Evolutionary conservation across 2,888 invertebrate genomes (phyloP).

Genomic region (Pristionchus mayeri): DNA sequence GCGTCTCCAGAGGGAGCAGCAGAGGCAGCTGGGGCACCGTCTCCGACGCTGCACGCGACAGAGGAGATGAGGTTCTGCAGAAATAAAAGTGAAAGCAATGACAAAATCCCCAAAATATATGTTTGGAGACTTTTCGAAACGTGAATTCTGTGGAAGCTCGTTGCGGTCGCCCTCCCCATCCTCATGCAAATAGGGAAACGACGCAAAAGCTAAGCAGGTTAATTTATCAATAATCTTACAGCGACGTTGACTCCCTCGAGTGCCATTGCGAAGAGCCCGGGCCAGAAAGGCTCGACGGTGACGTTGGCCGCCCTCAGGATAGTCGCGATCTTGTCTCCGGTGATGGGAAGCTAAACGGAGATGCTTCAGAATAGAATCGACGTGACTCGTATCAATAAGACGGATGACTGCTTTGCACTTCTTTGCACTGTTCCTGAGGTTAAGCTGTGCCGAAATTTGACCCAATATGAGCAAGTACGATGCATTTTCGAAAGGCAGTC

Average conservation of each 20-base stretch:
- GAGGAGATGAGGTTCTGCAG: conserved; percentile 74
- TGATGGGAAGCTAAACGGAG: conserved; percentile 87
- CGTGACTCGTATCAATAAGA: no score
- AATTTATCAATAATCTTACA: conserved; percentile 60
- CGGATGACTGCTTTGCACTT: no score
- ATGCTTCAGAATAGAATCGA: no score
- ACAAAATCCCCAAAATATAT: background rate
- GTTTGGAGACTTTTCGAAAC: no score
- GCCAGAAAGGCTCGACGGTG: conserved; percentile 98
- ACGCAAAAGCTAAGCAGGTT: no score
- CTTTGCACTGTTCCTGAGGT: no score
- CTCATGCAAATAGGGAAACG: no score
- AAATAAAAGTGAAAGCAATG: background rate
- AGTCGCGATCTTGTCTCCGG: conserved; percentile 96
- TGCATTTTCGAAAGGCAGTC: no score
- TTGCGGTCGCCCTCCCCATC: no score
- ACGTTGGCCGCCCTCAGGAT: conserved; percentile 96
- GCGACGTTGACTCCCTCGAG: conserved; percentile 94
- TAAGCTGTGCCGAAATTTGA: no score
- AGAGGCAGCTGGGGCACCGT: conserved; percentile 84
- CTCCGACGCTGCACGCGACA: conserved; percentile 82
- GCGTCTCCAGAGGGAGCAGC: conserved; percentile 76
- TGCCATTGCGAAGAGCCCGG: conserved; percentile 96
- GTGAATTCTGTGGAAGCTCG: no score
- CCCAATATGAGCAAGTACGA: no score